phyloP scores from a whole-genome alignment of 53 echinoderm and acorn worm genomes.

The Paracentrotus lividus region DNA sequence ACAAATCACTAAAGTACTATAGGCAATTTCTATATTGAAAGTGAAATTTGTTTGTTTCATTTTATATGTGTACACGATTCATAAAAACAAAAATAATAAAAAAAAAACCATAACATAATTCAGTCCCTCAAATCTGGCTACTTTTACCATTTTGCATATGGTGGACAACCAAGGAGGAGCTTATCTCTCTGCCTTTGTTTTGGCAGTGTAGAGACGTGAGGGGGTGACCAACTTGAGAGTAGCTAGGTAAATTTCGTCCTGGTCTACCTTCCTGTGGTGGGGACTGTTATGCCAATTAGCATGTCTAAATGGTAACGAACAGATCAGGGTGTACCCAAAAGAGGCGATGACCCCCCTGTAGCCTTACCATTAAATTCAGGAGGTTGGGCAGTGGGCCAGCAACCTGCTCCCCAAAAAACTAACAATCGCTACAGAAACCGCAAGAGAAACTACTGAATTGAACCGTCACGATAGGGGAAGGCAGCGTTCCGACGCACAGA shows the following conservation, averaged over 20 bases:
- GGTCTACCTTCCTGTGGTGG: neutral
- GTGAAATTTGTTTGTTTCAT: too few species aligned
- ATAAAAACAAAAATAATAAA: too few species aligned
- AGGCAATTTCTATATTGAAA: too few species aligned
- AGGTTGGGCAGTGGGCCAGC: neutral
- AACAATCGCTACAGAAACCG: neutral
- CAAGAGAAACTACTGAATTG: neutral
- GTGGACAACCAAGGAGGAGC: conserved; percentile 1
- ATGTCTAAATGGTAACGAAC: neutral
- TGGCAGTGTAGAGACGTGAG: neutral
- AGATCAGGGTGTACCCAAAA: neutral
- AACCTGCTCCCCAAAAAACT: neutral
- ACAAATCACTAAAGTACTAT: too few species aligned
- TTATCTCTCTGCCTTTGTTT: neutral
- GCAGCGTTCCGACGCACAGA: neutral
- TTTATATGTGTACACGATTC: too few species aligned
- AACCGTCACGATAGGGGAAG: neutral
- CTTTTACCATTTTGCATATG: neutral
- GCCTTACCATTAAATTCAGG: neutral
- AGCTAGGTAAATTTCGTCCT: neutral
- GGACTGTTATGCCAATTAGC: neutral
- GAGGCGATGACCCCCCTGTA: neutral
- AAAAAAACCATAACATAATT: too few species aligned
- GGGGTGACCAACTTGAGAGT: conserved; percentile 6
- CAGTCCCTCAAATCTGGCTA: neutral